phyloP scores from a whole-genome alignment of 2,113 vertebrate genomes.

The Cepphus grylle region DNA sequence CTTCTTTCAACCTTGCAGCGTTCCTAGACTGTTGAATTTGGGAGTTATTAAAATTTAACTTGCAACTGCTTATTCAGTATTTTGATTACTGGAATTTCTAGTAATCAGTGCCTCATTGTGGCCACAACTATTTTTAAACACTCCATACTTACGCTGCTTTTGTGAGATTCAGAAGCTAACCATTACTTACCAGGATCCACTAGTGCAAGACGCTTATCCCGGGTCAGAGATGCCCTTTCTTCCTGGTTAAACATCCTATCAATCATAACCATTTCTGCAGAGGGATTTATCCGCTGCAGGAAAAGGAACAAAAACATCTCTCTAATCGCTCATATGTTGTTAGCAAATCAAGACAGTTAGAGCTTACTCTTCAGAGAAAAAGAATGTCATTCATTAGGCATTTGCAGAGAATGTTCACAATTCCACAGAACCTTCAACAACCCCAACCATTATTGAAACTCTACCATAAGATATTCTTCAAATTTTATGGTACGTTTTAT shows the following conservation, averaged over 20 bases:
- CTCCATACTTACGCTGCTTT: not conserved
- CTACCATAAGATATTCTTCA: not conserved
- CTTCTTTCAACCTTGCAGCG: not conserved
- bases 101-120: not conserved
- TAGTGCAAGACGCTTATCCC: constrained; percentile 91
- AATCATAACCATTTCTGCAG: constrained; percentile 98
- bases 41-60: not conserved
- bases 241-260: constrained; percentile 98
- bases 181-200: constrained; percentile 88
- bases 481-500: not conserved
- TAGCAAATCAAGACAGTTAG: not conserved
- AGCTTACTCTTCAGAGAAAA: not conserved
- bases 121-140: not conserved
- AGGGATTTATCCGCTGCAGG: constrained; percentile 86
- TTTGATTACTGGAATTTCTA: not conserved
- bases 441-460: not conserved
- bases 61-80: not conserved
- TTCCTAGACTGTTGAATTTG: not conserved
- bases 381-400: not conserved
- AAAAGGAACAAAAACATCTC: not conserved
- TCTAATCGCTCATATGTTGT: not conserved
- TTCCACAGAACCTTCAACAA: not conserved
- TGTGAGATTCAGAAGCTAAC: not conserved
- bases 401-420: not conserved
- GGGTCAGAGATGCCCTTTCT: constrained; percentile 88